Evolutionary conservation across 2,113 vertebrate genomes (phyloP).

Genomic region (Ailuropoda melanoleuca): DNA sequence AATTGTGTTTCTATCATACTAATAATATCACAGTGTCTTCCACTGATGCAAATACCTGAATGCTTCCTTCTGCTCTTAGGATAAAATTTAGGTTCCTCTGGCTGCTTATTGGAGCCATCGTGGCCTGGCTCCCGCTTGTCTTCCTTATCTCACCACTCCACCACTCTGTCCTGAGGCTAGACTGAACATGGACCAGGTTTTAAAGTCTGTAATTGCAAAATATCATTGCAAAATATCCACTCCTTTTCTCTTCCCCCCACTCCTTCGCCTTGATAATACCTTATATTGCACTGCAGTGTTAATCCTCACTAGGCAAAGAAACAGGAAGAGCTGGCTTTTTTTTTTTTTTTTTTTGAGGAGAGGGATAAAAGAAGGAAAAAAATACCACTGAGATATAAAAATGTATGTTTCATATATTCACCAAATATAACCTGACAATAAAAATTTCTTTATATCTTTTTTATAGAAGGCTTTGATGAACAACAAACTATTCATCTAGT

Average conservation of each 20-base stretch:
- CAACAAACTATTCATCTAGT: background rate
- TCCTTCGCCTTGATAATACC: background rate
- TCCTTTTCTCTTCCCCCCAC: background rate
- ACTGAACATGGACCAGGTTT: background rate
- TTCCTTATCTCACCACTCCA: background rate
- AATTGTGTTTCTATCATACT: background rate
- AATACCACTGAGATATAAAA: background rate
- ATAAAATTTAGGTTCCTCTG: background rate
- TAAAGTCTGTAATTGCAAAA: background rate
- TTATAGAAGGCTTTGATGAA: background rate
- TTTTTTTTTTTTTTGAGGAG: fast-evolving
- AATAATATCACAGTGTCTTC: too few relatives aligned
- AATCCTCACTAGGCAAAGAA: background rate
- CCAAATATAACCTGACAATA: background rate
- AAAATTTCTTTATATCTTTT: background rate
- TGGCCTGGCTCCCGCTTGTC: background rate
- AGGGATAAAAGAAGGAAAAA: background rate
- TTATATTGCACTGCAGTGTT: background rate
- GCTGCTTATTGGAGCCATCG: background rate
- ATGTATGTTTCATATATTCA: background rate
- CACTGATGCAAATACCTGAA: background rate
- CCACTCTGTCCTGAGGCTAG: background rate
- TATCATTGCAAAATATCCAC: background rate
- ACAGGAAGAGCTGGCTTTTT: background rate
- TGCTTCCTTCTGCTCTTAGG: background rate